Conservation (phyloP, 2,888 invertebrate species). For the Andrena haemorrhoa region DNA sequence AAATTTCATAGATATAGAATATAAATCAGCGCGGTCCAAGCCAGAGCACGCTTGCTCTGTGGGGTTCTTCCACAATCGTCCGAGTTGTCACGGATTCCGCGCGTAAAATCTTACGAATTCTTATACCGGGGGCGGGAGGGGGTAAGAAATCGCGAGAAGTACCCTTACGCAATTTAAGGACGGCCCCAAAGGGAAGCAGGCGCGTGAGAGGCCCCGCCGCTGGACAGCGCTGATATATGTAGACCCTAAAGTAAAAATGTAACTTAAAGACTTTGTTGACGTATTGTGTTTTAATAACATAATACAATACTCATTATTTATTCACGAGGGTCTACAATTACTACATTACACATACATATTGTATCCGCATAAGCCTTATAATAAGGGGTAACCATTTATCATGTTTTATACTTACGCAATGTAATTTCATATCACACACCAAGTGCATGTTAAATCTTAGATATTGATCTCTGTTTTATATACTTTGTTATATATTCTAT, state of each 20-base stretch:
- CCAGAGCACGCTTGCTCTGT: too few species aligned
- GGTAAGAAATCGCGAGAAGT: too few species aligned
- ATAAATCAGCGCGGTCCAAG: too few species aligned
- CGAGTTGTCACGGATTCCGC: too few species aligned
- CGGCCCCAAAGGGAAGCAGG: too few species aligned
- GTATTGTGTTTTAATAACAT: constrained; percentile 1
- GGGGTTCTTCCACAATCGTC: too few species aligned
- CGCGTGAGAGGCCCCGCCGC: too few species aligned
- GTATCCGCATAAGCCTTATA: neutral
- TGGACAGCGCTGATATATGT: too few species aligned
- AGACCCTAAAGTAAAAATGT: too few species aligned
- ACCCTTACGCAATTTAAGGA: too few species aligned
- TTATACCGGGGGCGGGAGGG: too few species aligned
- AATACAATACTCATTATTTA: constrained; percentile 13
- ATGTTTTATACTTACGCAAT: constrained; percentile 17
- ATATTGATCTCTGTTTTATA: constrained; percentile 12
- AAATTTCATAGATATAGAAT: neutral
- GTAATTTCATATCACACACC: constrained; percentile 10
- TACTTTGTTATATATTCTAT: neutral
- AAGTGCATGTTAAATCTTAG: constrained; percentile 4
- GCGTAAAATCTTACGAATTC: too few species aligned
- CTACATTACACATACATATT: neutral
- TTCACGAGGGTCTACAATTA: constrained; percentile 5
- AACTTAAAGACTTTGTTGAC: neutral
- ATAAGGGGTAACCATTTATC: neutral